Percentiles rank a stretch among this genome's conserved stretches.
Evolutionary conservation across 2,888 invertebrate species (phyloP).

Genomic region (Lampropteryx suffumata): DNA sequence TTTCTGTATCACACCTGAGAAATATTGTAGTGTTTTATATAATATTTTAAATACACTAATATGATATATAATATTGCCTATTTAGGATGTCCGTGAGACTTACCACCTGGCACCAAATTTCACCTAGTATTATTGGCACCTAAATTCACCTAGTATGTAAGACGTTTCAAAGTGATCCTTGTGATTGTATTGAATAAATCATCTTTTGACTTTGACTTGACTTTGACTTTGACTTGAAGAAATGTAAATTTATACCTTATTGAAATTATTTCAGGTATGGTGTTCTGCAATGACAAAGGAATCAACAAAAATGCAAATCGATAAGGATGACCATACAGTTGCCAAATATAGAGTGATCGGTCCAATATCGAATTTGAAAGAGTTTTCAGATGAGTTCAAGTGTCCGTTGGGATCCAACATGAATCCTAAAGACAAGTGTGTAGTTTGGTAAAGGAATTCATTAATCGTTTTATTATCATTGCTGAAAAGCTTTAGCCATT

Average conservation of each 20-base stretch:
- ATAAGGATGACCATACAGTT: conserved; percentile 96
- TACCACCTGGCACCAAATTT: no score
- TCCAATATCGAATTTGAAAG: conserved; percentile 91
- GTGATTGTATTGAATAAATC: no score
- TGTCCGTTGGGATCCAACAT: conserved; percentile 89
- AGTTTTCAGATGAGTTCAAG: conserved; percentile 91
- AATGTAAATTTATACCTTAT: background rate
- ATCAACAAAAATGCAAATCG: conserved; percentile 91
- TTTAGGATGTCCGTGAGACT: no score
- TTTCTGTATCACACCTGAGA: no score
- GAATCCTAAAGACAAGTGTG: conserved; percentile 94
- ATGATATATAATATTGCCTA: no score
- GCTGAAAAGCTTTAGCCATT: conserved; percentile 22
- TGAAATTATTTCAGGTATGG: conserved; percentile 87
- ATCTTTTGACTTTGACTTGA: no score
- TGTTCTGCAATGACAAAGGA: conserved; percentile 94
- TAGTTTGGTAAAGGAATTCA: conserved; percentile 87
- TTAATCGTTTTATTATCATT: conserved; percentile 3
- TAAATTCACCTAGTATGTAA: no score
- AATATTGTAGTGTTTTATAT: no score
- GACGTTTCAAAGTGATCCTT: no score
- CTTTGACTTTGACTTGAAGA: no score
- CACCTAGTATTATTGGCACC: no score
- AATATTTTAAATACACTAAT: no score
- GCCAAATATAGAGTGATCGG: conserved; percentile 94